Percentiles rank a stretch among this genome's conserved stretches.
Evolutionary conservation across 2,113 vertebrate species (phyloP).

Genomic region (Choloepus hoffmanni): DNA sequence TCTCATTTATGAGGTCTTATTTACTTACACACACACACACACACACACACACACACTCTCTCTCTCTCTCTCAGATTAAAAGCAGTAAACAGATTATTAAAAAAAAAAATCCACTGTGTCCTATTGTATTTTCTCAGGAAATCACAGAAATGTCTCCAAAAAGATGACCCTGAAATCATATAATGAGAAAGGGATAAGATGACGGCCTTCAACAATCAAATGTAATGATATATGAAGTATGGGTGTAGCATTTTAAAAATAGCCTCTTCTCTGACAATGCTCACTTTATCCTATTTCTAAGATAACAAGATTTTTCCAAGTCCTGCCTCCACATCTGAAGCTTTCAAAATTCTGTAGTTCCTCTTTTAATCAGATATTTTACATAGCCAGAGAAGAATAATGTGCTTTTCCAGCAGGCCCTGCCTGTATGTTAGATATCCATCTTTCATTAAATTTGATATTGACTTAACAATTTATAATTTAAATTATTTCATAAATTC

Average conservation of each 20-base stretch:
- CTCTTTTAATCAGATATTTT: conserved; percentile 25
- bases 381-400: neutral
- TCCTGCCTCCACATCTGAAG: neutral
- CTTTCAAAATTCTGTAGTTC: neutral
- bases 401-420: neutral
- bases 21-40: neutral
- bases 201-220: conserved; percentile 46
- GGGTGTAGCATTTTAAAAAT: neutral
- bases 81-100: neutral
- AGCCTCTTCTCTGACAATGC: too few species aligned
- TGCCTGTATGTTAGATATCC: neutral
- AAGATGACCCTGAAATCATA: neutral
- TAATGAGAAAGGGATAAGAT: neutral
- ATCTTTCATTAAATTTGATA: neutral
- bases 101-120: neutral
- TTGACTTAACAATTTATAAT: neutral
- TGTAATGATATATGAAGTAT: neutral
- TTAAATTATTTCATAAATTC: neutral
- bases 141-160: neutral
- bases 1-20: neutral
- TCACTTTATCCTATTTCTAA: too few species aligned
- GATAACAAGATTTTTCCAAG: neutral
- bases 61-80: neutral
- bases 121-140: neutral
- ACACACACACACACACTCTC: neutral